Conservation (phyloP, 2,797 vertebrate species). For the Cephalopachus bancanus region DNA sequence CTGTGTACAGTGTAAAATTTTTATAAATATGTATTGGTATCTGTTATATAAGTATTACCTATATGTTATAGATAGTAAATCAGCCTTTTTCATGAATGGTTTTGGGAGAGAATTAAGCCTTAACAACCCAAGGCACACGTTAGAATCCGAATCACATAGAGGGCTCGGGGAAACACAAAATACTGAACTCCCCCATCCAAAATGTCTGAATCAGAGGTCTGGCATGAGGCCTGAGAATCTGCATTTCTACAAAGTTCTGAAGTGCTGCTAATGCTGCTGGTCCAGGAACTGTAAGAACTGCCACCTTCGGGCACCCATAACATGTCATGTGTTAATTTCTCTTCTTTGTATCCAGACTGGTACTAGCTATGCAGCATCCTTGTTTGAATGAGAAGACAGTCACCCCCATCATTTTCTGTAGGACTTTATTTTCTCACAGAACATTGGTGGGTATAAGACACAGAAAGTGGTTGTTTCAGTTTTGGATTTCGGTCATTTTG, state of each 20-base stretch:
- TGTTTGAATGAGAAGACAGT: slow-evolving; percentile 11
- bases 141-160: not conserved
- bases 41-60: slow-evolving; percentile 13
- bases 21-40: slow-evolving; percentile 10
- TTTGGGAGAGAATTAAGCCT: slow-evolving; percentile 50
- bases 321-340: not conserved
- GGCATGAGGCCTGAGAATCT: not conserved
- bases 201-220: not conserved
- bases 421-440: slow-evolving; percentile 44
- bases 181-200: not conserved
- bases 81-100: not conserved
- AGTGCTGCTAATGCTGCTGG: not conserved
- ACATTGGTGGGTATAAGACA: not conserved
- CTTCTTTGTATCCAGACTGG: not conserved
- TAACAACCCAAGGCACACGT: not conserved
- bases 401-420: not conserved
- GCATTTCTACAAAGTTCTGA: not conserved
- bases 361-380: not conserved
- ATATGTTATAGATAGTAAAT: slow-evolving; percentile 1
- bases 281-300: not conserved
- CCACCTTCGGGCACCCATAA: not conserved
- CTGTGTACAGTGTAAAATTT: not conserved
- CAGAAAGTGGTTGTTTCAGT: not conserved
- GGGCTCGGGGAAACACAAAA: not conserved
- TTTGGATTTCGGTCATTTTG: slow-evolving; percentile 45